A percentile compares a stretch with the other conserved stretches of the same genome.
phyloP scores from a whole-genome alignment of 2,888 invertebrate species.

The Eurytoma californica region DNA sequence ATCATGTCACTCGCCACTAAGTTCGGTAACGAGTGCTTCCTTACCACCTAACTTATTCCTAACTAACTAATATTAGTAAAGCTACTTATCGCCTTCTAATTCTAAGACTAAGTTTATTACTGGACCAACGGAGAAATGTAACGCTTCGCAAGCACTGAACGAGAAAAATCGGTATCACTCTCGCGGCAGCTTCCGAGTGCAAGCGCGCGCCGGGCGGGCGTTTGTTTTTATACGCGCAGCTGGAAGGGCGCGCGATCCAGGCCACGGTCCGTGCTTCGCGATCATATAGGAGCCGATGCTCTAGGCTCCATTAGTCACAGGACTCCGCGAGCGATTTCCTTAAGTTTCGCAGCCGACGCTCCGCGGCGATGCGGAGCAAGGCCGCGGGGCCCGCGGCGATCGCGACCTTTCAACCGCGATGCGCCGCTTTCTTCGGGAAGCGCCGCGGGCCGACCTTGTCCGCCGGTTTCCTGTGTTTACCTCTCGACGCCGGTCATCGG shows the following conservation, averaged over 20 bases:
- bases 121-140: not conserved
- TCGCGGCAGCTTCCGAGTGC: constrained; percentile 59
- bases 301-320: constrained; percentile 48
- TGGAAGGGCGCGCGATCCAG: constrained; percentile 72
- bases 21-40: too few species aligned
- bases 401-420: not conserved
- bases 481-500: not conserved
- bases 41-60: too few species aligned
- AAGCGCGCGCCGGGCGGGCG: constrained; percentile 60
- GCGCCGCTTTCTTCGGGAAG: not conserved
- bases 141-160: constrained; percentile 13
- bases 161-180: not conserved
- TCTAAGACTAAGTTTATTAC: too few species aligned
- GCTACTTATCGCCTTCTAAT: too few species aligned
- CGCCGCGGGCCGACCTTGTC: not conserved
- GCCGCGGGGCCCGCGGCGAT: constrained; percentile 47
- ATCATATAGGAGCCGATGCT: constrained; percentile 13
- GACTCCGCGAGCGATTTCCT: constrained; percentile 61
- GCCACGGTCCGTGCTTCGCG: constrained; percentile 69
- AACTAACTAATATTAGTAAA: too few species aligned
- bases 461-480: not conserved
- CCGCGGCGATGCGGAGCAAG: constrained; percentile 65
- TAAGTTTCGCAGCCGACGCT: constrained; percentile 22
- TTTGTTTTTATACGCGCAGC: constrained; percentile 68
- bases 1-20: not conserved